Evolutionary conservation across 2,797 vertebrate species (phyloP), one percentile per base, ranked within the genome.

Genomic region (Molothrus aeneus): DNA sequence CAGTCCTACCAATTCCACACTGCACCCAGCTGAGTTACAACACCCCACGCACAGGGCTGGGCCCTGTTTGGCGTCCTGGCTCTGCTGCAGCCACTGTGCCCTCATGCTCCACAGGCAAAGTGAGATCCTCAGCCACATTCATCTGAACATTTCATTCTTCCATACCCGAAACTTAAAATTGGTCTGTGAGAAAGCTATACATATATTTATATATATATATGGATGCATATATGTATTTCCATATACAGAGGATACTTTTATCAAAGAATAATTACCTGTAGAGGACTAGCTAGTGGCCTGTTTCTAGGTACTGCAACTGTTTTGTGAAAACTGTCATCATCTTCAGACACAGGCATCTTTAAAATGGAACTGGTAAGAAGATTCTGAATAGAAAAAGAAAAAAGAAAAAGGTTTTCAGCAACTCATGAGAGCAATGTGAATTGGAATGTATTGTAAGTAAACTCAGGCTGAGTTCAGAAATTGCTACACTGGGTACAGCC

Each of bases 341-440:
- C 98, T 97, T 98, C 98, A 75, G 97, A 97, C n/a, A 97, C 93
- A 2, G 98, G 97, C 70, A 98, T 98, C 98, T 98, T 98, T 97
- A 99, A 96, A 97, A 98, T 90, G 77, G 99, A 99, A 97, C 99
- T 99, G 9, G 99, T 99, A 75, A 99, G 98, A 84, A 99, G 97
- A 97, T 99, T 99, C 99, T 99, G 92, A 94, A 94, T 19, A 94
- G 79, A 79, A 88, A 75, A 90, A 79, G 72, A 90, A 92, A 48
- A 72, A 80, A 71, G 75, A 81, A 56, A 16, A 48, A 38, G 2
- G 20, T 86, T 97, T 93, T 91, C 86, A 96, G 83, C 65, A 63
- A 92, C 63, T 48, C 34, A 88, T 74, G 40, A 86, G 36, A 61
- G 88, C 59, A 42, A 81, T 48, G 11, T 87, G 17, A 84, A 93